Evolutionary conservation across 2,888 invertebrate genomes (phyloP).

Genomic region (Acrocera orbiculus): DNA sequence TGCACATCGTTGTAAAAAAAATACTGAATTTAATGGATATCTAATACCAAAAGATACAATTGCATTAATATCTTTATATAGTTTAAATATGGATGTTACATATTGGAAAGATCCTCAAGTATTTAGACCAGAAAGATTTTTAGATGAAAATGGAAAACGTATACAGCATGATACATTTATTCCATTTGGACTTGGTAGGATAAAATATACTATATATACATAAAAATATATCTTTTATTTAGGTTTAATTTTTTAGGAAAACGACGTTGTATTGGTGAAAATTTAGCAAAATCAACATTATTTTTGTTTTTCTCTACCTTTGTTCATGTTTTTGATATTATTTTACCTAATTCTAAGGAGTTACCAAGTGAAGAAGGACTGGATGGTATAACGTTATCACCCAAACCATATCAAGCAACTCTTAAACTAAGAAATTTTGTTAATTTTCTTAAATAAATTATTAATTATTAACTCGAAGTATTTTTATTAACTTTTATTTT

Average conservation of each 20-base stretch:
- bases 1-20: constrained; percentile 24
- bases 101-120: constrained; percentile 40
- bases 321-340: constrained; percentile 35
- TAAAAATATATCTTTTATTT: neutral
- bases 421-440: constrained; percentile 12
- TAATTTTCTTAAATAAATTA: too few species aligned
- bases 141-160: constrained; percentile 35
- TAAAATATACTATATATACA: neutral
- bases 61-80: constrained; percentile 36
- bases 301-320: constrained; percentile 41
- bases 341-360: constrained; percentile 17
- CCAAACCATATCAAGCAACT: constrained; percentile 19
- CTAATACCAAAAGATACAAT: constrained; percentile 36
- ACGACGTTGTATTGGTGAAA: constrained; percentile 44
- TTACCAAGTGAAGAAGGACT: constrained; percentile 18
- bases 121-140: constrained; percentile 45
- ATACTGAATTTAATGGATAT: constrained; percentile 30
- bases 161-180: constrained; percentile 38
- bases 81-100: constrained; percentile 34
- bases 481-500: too few species aligned
- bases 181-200: constrained; percentile 48
- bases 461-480: too few species aligned
- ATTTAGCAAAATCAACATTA: constrained; percentile 41
- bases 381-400: constrained; percentile 24
- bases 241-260: constrained; percentile 11